A percentile compares a stretch with the other conserved stretches of the same genome.
Conservation (phyloP, 1,140 invertebrate genomes). For the Penaeus chinensis region DNA sequence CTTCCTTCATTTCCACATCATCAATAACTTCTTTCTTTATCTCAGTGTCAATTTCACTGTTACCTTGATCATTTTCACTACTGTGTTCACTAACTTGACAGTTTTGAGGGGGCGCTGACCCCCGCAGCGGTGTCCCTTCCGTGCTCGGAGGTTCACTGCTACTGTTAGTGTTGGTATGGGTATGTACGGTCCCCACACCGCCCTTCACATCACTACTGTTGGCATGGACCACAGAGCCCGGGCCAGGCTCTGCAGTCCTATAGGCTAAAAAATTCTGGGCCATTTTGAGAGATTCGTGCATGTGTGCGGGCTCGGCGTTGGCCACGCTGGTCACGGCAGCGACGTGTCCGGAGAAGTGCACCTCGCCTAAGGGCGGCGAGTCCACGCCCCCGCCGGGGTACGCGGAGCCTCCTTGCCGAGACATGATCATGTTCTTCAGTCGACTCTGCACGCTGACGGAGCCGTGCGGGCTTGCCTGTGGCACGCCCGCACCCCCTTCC, state of each 20-base stretch:
- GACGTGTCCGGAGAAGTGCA: slow-evolving; percentile 61
- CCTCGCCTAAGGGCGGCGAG: slow-evolving; percentile 58
- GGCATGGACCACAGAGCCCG: slow-evolving; percentile 64
- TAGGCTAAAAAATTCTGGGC: slow-evolving; percentile 65
- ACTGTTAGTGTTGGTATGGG: slow-evolving; percentile 38
- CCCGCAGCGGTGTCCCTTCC: background rate
- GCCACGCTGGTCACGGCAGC: slow-evolving; percentile 61
- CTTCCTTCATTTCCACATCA: slow-evolving; percentile 27
- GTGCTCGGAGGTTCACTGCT: slow-evolving; percentile 5
- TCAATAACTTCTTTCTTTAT: slow-evolving; percentile 36
- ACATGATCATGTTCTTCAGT: slow-evolving; percentile 64
- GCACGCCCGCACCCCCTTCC: slow-evolving; percentile 53
- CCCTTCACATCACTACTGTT: slow-evolving; percentile 59
- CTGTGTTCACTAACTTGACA: slow-evolving; percentile 6
- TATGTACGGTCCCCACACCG: slow-evolving; percentile 41
- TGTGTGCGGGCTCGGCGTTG: slow-evolving; percentile 50
- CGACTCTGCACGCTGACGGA: slow-evolving; percentile 62
- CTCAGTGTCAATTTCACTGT: slow-evolving; percentile 27
- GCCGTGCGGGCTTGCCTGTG: slow-evolving; percentile 64
- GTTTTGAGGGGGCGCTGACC: slow-evolving; percentile 8
- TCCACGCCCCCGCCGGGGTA: slow-evolving; percentile 50
- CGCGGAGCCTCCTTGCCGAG: slow-evolving; percentile 48
- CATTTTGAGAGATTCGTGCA: slow-evolving; percentile 62
- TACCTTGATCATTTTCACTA: no score
- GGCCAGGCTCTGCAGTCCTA: slow-evolving; percentile 64